Base-by-base conservation (phyloP, 2,888 invertebrate species). In the Icerya purchasi region DNA sequence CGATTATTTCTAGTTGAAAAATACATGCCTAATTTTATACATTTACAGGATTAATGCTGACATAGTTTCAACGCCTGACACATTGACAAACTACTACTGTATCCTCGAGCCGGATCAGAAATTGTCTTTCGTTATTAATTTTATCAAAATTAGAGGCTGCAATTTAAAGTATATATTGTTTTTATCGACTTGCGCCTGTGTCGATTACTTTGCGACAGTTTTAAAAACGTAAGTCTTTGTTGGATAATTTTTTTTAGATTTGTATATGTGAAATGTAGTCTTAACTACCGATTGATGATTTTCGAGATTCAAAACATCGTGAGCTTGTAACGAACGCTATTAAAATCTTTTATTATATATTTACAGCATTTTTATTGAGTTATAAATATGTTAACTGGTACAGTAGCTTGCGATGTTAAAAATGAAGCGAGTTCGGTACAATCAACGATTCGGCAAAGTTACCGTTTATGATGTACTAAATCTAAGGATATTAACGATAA, bases 171-270 rank as follows among this genome's bases (percentile, higher is more conserved):
- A 83, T 0, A 77, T 96, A 74, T 75, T 92, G 25, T 98, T 98
- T 72, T 78, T 97, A 66, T 87, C 94, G 53, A 96, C 96, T 0
- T 96, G 97, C 71, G 93, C 94, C 0, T 85, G 86, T 68, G 97
- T 97, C 0, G 92, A 96, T 69, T 98, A 96, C 71, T 97, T 74
- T 62, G 69, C 69, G 64, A 63, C 68, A 55, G 62, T 74, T 61
- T 62, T 73, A 56, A 68, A 68, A 63, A 60, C 62, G 72, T 72
- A 67, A 69, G 69, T 65, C 53, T 24, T 3, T 66, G 57, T 56
- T 57, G 50, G 25, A 52, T 54, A 18, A 21, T 50, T 56, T 57
- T 52, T 21, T 52, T 8, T 8, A 8, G 19, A 18, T 52, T 52
- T 52, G 21, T 52, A 8, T 3, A 8, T 52, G 21, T 52, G 52